Percentiles rank a stretch among this genome's conserved stretches.
phyloP scores from a whole-genome alignment of 2,888 invertebrate species.

The Parnassius mnemosyne region DNA sequence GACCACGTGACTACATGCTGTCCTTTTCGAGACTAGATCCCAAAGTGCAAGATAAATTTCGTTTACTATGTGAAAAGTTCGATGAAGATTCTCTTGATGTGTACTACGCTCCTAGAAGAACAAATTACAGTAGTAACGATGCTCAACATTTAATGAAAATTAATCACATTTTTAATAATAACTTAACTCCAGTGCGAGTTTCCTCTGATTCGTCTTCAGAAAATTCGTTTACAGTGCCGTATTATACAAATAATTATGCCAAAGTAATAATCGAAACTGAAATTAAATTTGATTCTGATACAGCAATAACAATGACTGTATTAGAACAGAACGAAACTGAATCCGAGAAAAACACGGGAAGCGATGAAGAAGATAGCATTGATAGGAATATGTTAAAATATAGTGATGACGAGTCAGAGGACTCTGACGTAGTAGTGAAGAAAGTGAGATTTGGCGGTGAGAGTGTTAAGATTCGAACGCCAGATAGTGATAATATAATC shows the following conservation, averaged over 20 bases:
- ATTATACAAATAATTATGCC: constrained; percentile 72
- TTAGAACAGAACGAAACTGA: constrained; percentile 84
- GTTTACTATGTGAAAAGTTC: constrained; percentile 63
- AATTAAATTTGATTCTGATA: constrained; percentile 89
- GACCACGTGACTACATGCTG: constrained; percentile 82
- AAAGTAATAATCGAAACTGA: constrained; percentile 91
- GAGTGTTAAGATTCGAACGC: constrained; percentile 90
- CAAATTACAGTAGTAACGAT: constrained; percentile 44
- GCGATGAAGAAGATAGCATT: constrained; percentile 70
- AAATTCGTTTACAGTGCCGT: constrained; percentile 76
- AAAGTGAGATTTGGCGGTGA: constrained; percentile 93
- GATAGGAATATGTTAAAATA: constrained; percentile 80
- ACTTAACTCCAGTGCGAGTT: constrained; percentile 53
- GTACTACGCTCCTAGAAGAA: constrained; percentile 66
- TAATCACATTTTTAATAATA: constrained; percentile 58
- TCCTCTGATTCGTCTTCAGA: constrained; percentile 80
- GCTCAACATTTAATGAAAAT: constrained; percentile 59
- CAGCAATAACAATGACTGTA: constrained; percentile 91
- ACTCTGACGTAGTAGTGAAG: constrained; percentile 79
- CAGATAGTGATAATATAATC: constrained; percentile 88
- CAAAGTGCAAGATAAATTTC: constrained; percentile 76
- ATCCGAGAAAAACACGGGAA: constrained; percentile 65
- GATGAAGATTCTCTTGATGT: constrained; percentile 75
- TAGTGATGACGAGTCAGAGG: constrained; percentile 82
- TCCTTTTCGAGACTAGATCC: constrained; percentile 69